Evolutionary conservation across 1,140 invertebrate species (phyloP).

Genomic region (Camponotus pennsylvanicus): DNA sequence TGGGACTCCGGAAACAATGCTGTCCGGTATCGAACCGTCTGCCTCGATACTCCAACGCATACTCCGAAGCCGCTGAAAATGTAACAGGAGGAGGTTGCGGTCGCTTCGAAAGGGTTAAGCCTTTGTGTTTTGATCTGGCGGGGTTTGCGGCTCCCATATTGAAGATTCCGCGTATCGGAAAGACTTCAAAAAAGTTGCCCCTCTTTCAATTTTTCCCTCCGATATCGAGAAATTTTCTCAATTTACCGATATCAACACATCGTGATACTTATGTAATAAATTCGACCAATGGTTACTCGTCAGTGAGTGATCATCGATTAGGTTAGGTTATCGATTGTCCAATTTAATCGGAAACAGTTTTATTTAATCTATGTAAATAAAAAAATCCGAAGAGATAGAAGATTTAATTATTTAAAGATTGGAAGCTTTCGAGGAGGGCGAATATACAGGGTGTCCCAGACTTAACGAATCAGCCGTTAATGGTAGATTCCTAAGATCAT

Average conservation of each 20-base stretch:
- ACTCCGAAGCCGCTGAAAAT: conserved; percentile 29
- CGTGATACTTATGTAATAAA: neutral
- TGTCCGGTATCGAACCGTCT: conserved; percentile 70
- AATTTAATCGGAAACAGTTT: neutral
- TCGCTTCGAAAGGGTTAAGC: conserved; percentile 22
- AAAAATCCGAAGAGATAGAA: neutral
- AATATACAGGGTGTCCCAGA: no score
- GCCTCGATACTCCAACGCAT: conserved; percentile 53
- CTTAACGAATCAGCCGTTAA: no score
- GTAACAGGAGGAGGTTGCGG: conserved; percentile 32
- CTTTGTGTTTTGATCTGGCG: conserved; percentile 30
- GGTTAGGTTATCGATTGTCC: neutral
- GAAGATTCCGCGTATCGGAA: conserved; percentile 2
- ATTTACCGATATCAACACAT: neutral
- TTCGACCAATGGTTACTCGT: neutral
- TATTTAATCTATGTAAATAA: neutral
- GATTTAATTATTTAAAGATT: neutral
- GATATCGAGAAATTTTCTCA: neutral
- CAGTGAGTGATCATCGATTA: neutral
- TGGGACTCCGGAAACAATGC: conserved; percentile 76
- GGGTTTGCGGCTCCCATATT: neutral
- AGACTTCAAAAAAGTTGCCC: neutral
- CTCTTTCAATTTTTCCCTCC: neutral
- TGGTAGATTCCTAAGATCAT: no score
- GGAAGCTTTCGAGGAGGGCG: neutral